These are phyloP conservation scores for Recurvirostra avosetta DNA, from an alignment of 2,113 vertebrate genomes.

Conservation along the genomic window DNA sequence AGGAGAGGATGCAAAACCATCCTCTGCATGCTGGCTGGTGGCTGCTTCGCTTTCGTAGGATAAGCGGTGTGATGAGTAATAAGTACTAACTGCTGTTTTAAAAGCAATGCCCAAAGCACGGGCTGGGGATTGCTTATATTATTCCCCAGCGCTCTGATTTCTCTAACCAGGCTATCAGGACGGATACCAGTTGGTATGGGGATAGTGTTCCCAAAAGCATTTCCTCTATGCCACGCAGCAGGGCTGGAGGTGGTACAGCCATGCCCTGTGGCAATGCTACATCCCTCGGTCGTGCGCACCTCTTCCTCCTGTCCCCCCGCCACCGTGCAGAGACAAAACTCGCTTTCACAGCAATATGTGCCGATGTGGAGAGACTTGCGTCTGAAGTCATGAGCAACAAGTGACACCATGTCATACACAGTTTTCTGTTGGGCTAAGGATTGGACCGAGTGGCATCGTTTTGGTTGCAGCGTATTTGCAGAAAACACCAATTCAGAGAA, in stretches of 20 bases:
- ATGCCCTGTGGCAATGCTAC: neutral
- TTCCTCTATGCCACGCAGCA: accelerated
- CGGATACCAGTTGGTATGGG: neutral
- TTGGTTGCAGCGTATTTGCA: neutral
- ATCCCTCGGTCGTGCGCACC: accelerated
- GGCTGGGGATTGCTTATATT: neutral
- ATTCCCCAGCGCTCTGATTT: neutral
- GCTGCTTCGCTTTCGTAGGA: neutral
- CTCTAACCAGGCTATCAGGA: neutral
- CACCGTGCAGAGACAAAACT: neutral
- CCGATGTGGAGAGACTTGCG: neutral
- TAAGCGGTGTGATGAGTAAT: neutral
- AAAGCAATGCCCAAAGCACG: neutral
- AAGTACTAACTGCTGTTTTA: neutral
- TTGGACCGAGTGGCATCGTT: accelerated
- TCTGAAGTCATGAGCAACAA: neutral
- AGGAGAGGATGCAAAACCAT: slow-evolving; percentile 14
- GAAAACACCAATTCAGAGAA: neutral
- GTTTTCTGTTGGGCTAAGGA: neutral
- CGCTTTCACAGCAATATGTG: neutral
- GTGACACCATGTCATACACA: accelerated
- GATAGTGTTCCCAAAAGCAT: neutral
- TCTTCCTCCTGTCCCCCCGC: neutral
- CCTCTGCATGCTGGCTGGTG: neutral
- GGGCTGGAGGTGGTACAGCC: neutral